These are phyloP conservation scores for Amblyjoppa fuscipennis DNA, from an alignment of 2,888 invertebrate genomes.

Conservation along the genomic window DNA sequence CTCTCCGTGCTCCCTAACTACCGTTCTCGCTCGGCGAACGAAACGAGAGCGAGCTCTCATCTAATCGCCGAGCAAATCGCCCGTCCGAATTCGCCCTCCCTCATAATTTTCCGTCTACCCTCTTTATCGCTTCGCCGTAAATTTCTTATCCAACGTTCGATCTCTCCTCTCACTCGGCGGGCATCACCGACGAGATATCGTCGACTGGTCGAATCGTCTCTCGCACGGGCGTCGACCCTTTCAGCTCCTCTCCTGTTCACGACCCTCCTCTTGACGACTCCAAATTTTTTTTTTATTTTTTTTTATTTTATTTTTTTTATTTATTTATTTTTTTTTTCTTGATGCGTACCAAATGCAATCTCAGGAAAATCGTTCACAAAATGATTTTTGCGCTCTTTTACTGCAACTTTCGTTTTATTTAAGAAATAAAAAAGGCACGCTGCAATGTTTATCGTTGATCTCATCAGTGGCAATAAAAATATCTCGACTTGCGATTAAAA, in stretches of 20 bases:
- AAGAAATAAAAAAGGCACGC: too few species aligned
- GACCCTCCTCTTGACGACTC: conserved; percentile 17
- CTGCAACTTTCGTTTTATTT: too few species aligned
- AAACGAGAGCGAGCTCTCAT: conserved; percentile 58
- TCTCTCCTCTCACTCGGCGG: conserved; percentile 64
- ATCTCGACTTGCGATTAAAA: too few species aligned
- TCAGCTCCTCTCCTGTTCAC: conserved; percentile 6
- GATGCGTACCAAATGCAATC: not conserved
- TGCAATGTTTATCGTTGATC: too few species aligned
- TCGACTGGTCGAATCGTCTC: not conserved
- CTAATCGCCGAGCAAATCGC: conserved; percentile 77
- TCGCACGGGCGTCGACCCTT: conserved; percentile 38
- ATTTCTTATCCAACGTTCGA: conserved; percentile 66
- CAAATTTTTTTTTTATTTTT: not conserved
- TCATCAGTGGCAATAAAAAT: too few species aligned
- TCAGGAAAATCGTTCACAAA: not conserved
- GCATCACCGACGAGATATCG: conserved; percentile 57
- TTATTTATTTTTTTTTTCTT: not conserved
- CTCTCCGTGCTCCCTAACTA: conserved; percentile 48
- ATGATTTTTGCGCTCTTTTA: too few species aligned
- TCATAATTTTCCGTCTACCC: conserved; percentile 71
- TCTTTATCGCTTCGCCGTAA: conserved; percentile 67
- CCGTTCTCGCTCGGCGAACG: conserved; percentile 56
- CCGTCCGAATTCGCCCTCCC: conserved; percentile 75
- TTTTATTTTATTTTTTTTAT: not conserved